phyloP scores from a whole-genome alignment of 2,888 invertebrate genomes.

The Danaus chrysippus region DNA sequence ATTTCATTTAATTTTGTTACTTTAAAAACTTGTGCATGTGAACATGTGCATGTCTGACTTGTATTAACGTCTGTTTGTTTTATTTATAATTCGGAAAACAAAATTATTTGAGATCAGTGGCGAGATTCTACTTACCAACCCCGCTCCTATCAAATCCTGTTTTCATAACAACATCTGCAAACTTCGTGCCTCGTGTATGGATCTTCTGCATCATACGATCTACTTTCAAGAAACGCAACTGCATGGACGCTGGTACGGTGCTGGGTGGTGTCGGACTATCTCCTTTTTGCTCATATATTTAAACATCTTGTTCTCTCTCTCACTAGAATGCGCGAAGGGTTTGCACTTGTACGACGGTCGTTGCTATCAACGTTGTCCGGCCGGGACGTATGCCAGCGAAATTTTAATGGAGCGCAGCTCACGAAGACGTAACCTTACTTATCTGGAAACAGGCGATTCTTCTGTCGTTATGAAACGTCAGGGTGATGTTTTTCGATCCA shows the following conservation, averaged over 20 bases:
- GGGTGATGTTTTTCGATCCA: conserved; percentile 39
- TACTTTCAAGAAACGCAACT: conserved; percentile 58
- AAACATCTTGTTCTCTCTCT: conserved; percentile 67
- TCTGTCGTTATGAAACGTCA: conserved; percentile 53
- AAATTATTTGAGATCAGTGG: conserved; percentile 77
- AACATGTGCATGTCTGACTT: conserved; percentile 34
- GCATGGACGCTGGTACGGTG: conserved; percentile 72
- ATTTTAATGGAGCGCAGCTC: conserved; percentile 57
- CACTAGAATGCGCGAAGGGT: conserved; percentile 83
- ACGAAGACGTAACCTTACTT: conserved; percentile 65
- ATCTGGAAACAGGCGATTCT: conserved; percentile 43
- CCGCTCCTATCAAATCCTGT: conserved; percentile 35
- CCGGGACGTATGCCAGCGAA: conserved; percentile 69
- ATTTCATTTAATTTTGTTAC: conserved; percentile 76
- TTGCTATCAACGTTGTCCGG: conserved; percentile 81
- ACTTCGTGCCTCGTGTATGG: conserved; percentile 53
- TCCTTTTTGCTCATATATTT: conserved; percentile 51
- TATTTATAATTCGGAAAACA: conserved; percentile 40
- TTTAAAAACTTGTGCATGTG: conserved; percentile 48
- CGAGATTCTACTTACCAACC: conserved; percentile 63
- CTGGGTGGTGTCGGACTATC: conserved; percentile 66
- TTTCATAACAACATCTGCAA: conserved; percentile 44
- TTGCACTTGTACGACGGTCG: conserved; percentile 80
- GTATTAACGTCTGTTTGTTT: conserved; percentile 47
- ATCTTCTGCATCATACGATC: conserved; percentile 58